Evolutionary conservation across 2,797 vertebrate genomes (phyloP), one percentile per base, ranked within the genome.

Genomic region (Botia almorhae): DNA sequence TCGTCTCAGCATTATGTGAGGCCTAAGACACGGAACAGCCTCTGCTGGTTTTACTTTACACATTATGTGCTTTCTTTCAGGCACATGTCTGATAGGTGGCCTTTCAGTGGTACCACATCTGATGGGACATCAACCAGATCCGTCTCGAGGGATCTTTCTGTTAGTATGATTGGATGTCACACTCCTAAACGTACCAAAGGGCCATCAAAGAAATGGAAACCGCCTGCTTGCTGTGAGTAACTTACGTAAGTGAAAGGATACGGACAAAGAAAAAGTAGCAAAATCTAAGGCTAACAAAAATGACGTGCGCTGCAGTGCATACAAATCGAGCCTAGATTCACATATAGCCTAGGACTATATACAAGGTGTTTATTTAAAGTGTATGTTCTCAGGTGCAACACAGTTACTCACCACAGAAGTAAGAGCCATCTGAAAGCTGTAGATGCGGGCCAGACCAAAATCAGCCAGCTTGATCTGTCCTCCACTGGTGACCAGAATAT

Each of bases 381-480:
- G 7, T 19, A 29, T 2, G 61, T 33, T 58, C 3, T 58, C 21
- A 58, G 56, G 53, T 7, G 26, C 58, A 64, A 39, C 17, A 4
- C 56, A 0, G 26, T 63, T 33, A 95, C 97, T 96, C 87, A 99
- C 98, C 96, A 99, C 97, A 72, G 98, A 99, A 83, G 98, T 99
- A 84, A 99, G 97, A 65, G 98, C 98, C 98, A 99, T 99, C 91
- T 99, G 98, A 92, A 99, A 99, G 91, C 98, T 99, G 94, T 99
- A 99, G 93, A 99, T 99, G 83, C 97, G 94, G 19, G 98, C 98
- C 51, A 99, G 94, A 80, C 98, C 98, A 7, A 99, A 99, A 90
- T 99, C 98, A 4, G 98, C 98, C 87, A 99, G 91, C 85, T 99
- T 99, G 89, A 99, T 98, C 91, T 99, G 97, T 85, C 98, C 97